Evolutionary conservation across 2,888 invertebrate genomes (phyloP), one percentile per base, ranked within the genome.

Genomic region (Campoletis raptor): DNA sequence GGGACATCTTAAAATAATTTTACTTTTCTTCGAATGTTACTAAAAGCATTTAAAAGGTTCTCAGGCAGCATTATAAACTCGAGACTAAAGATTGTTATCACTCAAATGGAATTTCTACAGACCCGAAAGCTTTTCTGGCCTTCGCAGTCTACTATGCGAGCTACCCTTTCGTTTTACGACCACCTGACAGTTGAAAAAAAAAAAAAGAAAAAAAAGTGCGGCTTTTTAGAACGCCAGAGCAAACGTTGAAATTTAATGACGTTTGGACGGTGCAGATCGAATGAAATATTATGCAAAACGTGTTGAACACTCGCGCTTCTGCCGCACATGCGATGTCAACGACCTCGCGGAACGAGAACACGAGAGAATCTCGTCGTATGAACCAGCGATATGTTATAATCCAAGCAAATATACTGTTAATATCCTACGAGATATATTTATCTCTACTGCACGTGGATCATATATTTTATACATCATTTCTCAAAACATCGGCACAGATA

Each of bases 331-430:
- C 77, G 73, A 81, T 83, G 83, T 86, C 80, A 83, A 83, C 83
- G 86, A 81, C 77, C 83, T 42, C 78, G 72, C 57, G 64, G 83
- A 86, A 86, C 86, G 81, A 83, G 86, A 86, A 21, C 77, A 21
- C 77, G 52, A 70, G 80, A 70, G 61, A 70, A 52, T 40, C 76
- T 85, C 69, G 30, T 36, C 72, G 73, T 80, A 81, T 81, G 74
- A 67, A 57, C 37, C 45, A 42, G 52, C 36, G 30, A 52, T 37
- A 74, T 69, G 67, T 84, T 72, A 57, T 72, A 72, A 79, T 42
- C 57, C 37, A 12, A 57, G 42, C 61, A 52, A 12, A 72, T 64
- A 66, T 30, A 54, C 48, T 57, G 12, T 36, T 36, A 40, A 40
- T 52, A 54, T 74, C 73, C 10, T 24, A 37, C 30, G 21, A 40